Evolutionary conservation across 2,888 invertebrate species (phyloP).

Genomic region (Lasioglossum marginatum): DNA sequence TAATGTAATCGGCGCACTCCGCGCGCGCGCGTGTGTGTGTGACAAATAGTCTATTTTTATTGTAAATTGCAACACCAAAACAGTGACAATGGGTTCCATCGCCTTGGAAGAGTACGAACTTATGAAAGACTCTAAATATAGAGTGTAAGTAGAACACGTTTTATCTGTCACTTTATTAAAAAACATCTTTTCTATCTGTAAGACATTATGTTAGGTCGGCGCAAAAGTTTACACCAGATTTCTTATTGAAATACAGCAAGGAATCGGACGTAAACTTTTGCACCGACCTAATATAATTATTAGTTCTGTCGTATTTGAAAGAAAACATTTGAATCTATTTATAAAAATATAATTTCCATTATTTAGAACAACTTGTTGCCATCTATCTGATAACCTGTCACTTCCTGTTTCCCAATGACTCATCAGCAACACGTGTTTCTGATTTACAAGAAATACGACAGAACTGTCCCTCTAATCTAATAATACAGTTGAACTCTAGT

Average conservation of each 20-base stretch:
- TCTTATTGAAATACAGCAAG: neutral
- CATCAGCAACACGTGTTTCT: too few species aligned
- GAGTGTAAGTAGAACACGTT: conserved; percentile 86
- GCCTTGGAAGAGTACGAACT: conserved; percentile 92
- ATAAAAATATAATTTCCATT: too few species aligned
- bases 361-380: too few species aligned
- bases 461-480: too few species aligned
- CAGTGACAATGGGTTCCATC: conserved; percentile 85
- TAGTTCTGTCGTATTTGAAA: too few species aligned
- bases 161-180: neutral
- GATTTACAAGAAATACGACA: too few species aligned
- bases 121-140: conserved; percentile 92
- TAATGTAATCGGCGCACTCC: conserved; percentile 56
- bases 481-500: neutral
- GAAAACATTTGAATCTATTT: too few species aligned
- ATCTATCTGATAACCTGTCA: too few species aligned
- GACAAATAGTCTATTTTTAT: conserved; percentile 43
- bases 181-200: neutral
- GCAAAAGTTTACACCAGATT: neutral
- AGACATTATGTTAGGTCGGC: neutral
- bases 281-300: neutral
- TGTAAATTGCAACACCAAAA: conserved; percentile 33
- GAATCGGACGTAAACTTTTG: neutral
- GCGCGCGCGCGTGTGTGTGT: conserved; percentile 12
- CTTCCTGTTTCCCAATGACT: too few species aligned